Percentiles rank a stretch among this genome's conserved stretches.
Conservation (phyloP, 2,888 invertebrate genomes). For the Calameuta idolon region DNA sequence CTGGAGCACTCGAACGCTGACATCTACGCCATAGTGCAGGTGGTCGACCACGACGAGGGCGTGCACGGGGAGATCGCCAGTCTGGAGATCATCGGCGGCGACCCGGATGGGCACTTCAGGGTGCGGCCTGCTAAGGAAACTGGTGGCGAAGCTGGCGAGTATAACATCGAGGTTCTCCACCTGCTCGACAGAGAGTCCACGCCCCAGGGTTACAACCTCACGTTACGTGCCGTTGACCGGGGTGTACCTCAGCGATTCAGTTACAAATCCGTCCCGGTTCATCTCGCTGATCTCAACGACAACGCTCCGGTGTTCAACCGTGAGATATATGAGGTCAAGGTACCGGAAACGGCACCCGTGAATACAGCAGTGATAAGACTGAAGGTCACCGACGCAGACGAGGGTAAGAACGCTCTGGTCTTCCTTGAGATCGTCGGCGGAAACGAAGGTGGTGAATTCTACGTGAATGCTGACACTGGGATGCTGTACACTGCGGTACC, state of each 20-base stretch:
- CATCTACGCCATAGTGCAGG: constrained; percentile 90
- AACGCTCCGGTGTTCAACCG: constrained; percentile 89
- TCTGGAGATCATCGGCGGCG: constrained; percentile 89
- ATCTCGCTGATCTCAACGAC: constrained; percentile 84
- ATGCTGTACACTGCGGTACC: constrained; percentile 86
- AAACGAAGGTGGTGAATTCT: constrained; percentile 90
- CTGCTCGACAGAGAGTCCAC: constrained; percentile 82
- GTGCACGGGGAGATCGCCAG: constrained; percentile 85
- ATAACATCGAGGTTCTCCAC: constrained; percentile 82
- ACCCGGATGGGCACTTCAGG: constrained; percentile 89
- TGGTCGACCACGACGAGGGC: constrained; percentile 85
- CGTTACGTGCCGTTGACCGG: constrained; percentile 85
- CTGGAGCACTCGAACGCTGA: constrained; percentile 84
- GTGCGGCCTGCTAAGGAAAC: constrained; percentile 73
- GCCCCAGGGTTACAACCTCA: constrained; percentile 87
- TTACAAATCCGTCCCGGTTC: constrained; percentile 85
- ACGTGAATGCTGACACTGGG: constrained; percentile 88
- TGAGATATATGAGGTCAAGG: constrained; percentile 86
- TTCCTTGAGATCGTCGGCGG: constrained; percentile 91
- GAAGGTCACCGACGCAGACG: constrained; percentile 87
- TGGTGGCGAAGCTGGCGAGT: constrained; percentile 72
- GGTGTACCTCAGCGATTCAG: constrained; percentile 84
- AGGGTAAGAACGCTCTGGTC: constrained; percentile 86
- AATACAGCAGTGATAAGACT: constrained; percentile 90
- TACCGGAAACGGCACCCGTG: constrained; percentile 89